A percentile compares a stretch with the other conserved stretches of the same genome.
Conservation (phyloP, 2,888 invertebrate genomes). For the Ashinkailepas kermadecensis region DNA sequence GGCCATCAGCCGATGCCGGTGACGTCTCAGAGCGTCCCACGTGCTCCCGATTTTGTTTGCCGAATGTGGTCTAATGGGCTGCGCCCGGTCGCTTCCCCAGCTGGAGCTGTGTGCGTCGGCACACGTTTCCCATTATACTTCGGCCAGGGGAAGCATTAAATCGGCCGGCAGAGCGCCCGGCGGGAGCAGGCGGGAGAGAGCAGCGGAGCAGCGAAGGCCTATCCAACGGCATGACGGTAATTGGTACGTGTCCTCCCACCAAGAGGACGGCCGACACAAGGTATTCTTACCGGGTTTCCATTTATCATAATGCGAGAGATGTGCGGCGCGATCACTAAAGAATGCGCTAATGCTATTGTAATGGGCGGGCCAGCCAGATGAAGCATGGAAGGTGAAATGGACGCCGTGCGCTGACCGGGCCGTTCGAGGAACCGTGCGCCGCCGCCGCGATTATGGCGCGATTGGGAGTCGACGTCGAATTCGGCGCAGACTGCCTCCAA, state of each 20-base stretch:
- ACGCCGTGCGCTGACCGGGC: too few relatives aligned
- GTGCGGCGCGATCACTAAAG: not conserved
- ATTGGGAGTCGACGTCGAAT: not conserved
- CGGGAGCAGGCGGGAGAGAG: not conserved
- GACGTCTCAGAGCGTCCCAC: not conserved
- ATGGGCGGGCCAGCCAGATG: not conserved
- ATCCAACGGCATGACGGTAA: not conserved
- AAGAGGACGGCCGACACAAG: not conserved
- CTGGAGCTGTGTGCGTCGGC: not conserved
- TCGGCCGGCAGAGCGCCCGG: not conserved
- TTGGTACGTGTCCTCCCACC: conserved; percentile 20
- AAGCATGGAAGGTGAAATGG: too few relatives aligned
- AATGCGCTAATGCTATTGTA: conserved; percentile 22
- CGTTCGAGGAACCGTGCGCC: not conserved
- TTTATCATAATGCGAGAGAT: conserved; percentile 22
- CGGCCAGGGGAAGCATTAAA: conserved; percentile 10
- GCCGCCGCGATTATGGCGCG: not conserved
- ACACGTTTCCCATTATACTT: not conserved
- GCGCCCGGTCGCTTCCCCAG: not conserved
- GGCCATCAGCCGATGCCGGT: too few relatives aligned
- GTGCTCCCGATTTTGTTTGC: not conserved
- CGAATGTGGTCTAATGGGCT: not conserved
- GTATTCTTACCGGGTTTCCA: conserved; percentile 11
- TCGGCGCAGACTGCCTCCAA: not conserved
- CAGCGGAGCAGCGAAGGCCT: not conserved